Base-by-base conservation (phyloP, 2,888 invertebrate species). In the Minunthozetes semirufus region DNA sequence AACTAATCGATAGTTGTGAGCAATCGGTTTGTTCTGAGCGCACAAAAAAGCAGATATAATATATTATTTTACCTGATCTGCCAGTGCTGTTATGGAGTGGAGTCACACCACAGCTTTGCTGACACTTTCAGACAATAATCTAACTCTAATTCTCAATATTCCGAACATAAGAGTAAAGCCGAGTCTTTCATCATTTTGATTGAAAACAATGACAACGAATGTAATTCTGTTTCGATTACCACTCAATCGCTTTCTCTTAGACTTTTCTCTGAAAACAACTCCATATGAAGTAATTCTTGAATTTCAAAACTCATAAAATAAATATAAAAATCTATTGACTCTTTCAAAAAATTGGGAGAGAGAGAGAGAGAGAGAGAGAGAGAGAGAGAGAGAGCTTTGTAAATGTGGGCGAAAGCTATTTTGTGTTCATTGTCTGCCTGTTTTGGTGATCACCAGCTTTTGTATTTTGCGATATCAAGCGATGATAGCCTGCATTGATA, bases 401-500 rank as follows among this genome's bases (percentile, higher is more conserved):
- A 53, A 19, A 4, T 2, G 38, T 22, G 22, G 22, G 22, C 5
- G 29, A 68, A 15, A 68, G 17, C 15, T 56, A 56, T 63, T 68
- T 42, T 42, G 22, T 42, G 33, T 59, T 27, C 27, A 38, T 63
- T 63, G 63, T 63, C 38, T 63, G 33, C 15, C 17, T 61, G 29
- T 61, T 13, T 8, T 8, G 19, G 29, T 27, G 61, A 68, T 68
- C 33, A 38, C 42, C 19, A 46, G 38, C 68, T 68, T 68, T 68
- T 68, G 68, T 68, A 68, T 68, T 68, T 42, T 19, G 19, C n/a
- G 19, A 68, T 68, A 68, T 68, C 68, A 68, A 38, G 22, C 22
- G 68, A 68, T 42, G 68, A 68, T 42, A 42, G 68, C 68, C 22
- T 66, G 9, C 11, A 68, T 42, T 68, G 68, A 68, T 68, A 68